Percentiles rank a stretch among this genome's conserved stretches.
phyloP scores from a whole-genome alignment of 1,140 invertebrate genomes.

The Drosophila lini region DNA sequence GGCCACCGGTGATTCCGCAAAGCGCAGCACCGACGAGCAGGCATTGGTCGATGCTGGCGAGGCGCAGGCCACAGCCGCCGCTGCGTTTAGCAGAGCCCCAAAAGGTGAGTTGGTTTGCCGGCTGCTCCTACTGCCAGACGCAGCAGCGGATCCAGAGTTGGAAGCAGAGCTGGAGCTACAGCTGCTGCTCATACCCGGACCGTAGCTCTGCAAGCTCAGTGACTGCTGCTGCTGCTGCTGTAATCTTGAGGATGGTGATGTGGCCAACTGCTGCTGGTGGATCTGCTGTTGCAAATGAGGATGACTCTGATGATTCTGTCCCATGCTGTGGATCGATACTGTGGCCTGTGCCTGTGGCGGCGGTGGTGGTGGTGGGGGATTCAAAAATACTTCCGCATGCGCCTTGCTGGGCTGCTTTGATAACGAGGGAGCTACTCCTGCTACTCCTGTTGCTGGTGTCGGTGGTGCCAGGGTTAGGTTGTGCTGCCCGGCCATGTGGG shows the following conservation, averaged over 20 bases:
- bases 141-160: constrained; percentile 1
- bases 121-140: constrained; percentile 15
- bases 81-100: constrained; percentile 65
- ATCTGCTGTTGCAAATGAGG: constrained; percentile 25
- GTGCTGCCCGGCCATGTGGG: constrained; percentile 58
- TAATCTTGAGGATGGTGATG: constrained; percentile 7
- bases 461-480: constrained; percentile 64
- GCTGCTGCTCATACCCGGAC: constrained; percentile 14
- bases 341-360: constrained; percentile 23
- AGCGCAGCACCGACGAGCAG: constrained; percentile 67
- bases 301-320: constrained; percentile 30
- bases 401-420: constrained; percentile 49
- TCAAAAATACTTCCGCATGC: constrained; percentile 67
- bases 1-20: constrained; percentile 78
- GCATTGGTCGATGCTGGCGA: constrained; percentile 52
- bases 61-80: constrained; percentile 63
- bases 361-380: constrained; percentile 68
- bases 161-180: constrained; percentile 11
- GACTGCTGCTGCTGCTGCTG: constrained; percentile 36
- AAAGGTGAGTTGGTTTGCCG: constrained; percentile 71
- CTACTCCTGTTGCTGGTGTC: constrained; percentile 36
- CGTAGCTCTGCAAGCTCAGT: constrained; percentile 20
- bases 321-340: constrained; percentile 14
- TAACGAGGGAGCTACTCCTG: neutral
- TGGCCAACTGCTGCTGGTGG: constrained; percentile 13